A percentile compares a stretch with the other conserved stretches of the same genome.
Evolutionary conservation across 64 coral and sea anemone species (phyloP).

Genomic region (Porites lutea): DNA sequence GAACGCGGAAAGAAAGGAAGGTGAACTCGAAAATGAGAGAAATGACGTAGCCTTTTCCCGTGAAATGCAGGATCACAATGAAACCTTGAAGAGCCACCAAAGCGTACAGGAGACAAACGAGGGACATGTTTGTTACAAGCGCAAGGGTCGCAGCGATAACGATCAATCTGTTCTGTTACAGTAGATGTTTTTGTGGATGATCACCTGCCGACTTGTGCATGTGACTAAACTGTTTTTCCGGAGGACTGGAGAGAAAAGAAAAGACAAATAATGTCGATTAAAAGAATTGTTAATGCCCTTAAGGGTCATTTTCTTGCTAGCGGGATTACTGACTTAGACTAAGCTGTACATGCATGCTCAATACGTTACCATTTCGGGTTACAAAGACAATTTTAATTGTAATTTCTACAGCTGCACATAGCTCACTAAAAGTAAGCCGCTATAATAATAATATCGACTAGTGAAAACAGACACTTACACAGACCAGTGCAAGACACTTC

Average conservation of each 20-base stretch:
- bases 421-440: too few relatives aligned
- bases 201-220: not conserved
- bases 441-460: too few relatives aligned
- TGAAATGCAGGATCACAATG: slow-evolving; percentile 79
- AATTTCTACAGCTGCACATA: too few relatives aligned
- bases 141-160: not conserved
- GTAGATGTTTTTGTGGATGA: too few relatives aligned
- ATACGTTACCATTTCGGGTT: not conserved
- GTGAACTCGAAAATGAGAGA: slow-evolving; percentile 37
- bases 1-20: slow-evolving; percentile 16
- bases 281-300: too few relatives aligned
- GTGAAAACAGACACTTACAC: too few relatives aligned
- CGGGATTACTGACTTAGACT: not conserved
- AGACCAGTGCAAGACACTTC: too few relatives aligned
- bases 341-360: not conserved
- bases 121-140: not conserved
- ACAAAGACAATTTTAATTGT: too few relatives aligned
- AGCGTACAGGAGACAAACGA: slow-evolving; percentile 53
- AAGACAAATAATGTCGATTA: not conserved
- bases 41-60: slow-evolving; percentile 77
- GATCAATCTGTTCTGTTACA: not conserved
- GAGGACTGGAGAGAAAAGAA: slow-evolving; percentile 20
- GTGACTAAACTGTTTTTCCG: not conserved
- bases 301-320: not conserved
- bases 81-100: slow-evolving; percentile 70